Percentiles rank a stretch among this genome's conserved stretches.
Conservation (phyloP, 2,113 vertebrate genomes). For the Gavialis gangeticus region DNA sequence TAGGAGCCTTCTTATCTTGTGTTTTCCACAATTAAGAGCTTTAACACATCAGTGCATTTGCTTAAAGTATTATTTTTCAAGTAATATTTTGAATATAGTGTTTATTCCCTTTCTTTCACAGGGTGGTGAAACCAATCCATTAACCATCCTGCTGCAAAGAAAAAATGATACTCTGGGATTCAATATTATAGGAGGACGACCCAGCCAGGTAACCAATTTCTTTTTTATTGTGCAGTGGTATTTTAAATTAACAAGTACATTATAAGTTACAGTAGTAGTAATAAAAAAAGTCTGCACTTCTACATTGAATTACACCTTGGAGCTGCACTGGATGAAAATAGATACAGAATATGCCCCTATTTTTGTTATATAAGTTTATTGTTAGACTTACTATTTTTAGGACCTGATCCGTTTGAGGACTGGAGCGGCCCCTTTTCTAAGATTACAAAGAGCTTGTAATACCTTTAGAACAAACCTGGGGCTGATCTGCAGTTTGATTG, state of each 20-base stretch:
- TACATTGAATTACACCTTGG: neutral
- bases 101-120: constrained; percentile 55
- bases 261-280: neutral
- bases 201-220: constrained; percentile 70
- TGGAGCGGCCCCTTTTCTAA: neutral
- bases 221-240: neutral
- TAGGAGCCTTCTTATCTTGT: neutral
- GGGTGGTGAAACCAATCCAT: constrained; percentile 68
- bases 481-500: neutral
- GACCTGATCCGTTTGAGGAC: neutral
- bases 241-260: neutral
- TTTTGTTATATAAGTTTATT: neutral
- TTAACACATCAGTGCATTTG: neutral
- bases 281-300: neutral
- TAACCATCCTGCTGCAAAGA: constrained; percentile 77
- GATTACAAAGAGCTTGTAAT: neutral
- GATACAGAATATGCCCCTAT: neutral
- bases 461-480: neutral
- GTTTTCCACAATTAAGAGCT: neutral
- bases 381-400: neutral
- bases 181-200: constrained; percentile 82
- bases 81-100: neutral
- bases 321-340: neutral
- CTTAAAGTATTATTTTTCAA: neutral
- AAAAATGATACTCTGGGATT: constrained; percentile 83